Evolutionary conservation across 2,113 vertebrate genomes (phyloP), one percentile per base, ranked within the genome.

Genomic region (Columba livia): DNA sequence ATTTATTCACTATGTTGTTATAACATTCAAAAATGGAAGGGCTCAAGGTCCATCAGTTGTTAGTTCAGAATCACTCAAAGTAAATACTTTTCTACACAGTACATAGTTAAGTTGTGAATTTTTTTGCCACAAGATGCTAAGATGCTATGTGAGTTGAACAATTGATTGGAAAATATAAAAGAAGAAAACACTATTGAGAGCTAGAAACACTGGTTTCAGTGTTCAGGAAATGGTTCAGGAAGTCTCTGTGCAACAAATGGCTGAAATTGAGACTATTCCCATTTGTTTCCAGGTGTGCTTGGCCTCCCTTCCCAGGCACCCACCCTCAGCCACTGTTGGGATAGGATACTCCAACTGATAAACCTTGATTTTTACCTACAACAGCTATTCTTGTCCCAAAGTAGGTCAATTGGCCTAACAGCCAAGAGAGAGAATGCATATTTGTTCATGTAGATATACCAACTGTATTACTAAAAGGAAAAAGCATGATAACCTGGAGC

Each of bases 401-500:
- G 20, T 24, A 74, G 16, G 36, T 78, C 50, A 74, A 31, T 10
- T 1, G 11, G 15, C 29, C 29, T 61, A 71, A 47, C 29, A 56
- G 24, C 4, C 0, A 0, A 54, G 38, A 74, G 40, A 64, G 8
- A 71, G 31, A 0, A 6, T 2, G 6, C 6, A 2, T 34, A 44
- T 73, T 78, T 1, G 0, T 77, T 92, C 62, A 23, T 77, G 50
- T 2, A 80, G 5, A 28, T 50, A 51, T 15, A 34, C 8, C 32
- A 5, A 1, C 16, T 54, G 1, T 32, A 50, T 61, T 66, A 42
- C 6, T 19, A 2, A 26, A 66, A 61, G 36, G 53, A 73, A 44
- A 34, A 47, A 23, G 1, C 18, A 60, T 86, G 17, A 24, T 72
- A 24, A 38, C 28, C 56, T 94, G 61, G 56, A 79, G 15, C 5